Evolutionary conservation across 2,888 invertebrate genomes (phyloP).

Genomic region (Melikaiella ostensackeni): DNA sequence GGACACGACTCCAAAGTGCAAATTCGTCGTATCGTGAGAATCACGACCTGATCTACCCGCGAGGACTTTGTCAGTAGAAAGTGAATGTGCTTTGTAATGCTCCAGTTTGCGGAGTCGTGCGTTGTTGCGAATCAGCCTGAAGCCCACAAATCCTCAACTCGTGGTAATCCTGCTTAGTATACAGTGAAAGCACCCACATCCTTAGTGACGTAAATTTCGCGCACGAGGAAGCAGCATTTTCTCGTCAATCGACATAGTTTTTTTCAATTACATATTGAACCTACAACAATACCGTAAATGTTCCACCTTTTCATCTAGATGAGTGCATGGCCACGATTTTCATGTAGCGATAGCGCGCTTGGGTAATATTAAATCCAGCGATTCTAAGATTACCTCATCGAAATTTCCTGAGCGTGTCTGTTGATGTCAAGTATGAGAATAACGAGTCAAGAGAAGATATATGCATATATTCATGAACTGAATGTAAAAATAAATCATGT

Average conservation of each 20-base stretch:
- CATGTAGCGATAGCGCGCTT: too few relatives aligned
- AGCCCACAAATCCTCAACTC: conserved; percentile 15
- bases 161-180: not conserved
- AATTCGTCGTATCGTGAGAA: conserved; percentile 35
- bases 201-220: conserved; percentile 54
- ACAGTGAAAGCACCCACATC: conserved; percentile 49
- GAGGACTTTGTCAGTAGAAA: conserved; percentile 36
- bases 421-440: too few relatives aligned
- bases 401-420: too few relatives aligned
- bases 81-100: conserved; percentile 37
- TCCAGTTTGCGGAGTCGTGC: conserved; percentile 31
- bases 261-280: too few relatives aligned
- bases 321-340: not conserved
- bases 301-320: too few relatives aligned
- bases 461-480: too few relatives aligned
- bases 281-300: too few relatives aligned
- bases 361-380: too few relatives aligned
- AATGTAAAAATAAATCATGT: too few relatives aligned
- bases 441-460: too few relatives aligned
- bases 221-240: conserved; percentile 46
- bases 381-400: not conserved
- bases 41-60: conserved; percentile 19
- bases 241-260: not conserved
- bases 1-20: conserved; percentile 35
- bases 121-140: conserved; percentile 16